phyloP scores from a whole-genome alignment of 2,113 vertebrate species.

The Struthio camelus region DNA sequence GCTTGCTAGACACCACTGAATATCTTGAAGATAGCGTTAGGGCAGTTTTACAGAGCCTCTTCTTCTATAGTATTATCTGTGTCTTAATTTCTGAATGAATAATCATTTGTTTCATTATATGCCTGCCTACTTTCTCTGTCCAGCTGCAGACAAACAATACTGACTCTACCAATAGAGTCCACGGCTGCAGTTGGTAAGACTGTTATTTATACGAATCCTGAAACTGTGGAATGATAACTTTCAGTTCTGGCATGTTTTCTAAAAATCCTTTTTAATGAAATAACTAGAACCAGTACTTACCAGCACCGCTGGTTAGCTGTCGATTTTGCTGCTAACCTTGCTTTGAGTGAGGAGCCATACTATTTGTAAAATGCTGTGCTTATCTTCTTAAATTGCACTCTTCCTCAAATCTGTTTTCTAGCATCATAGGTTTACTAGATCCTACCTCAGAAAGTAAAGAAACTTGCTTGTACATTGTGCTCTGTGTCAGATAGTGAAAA shows the following conservation, averaged over 20 bases:
- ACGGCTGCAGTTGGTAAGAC: neutral
- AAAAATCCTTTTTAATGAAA: neutral
- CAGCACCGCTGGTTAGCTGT: neutral
- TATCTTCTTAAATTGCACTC: neutral
- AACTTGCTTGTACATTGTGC: neutral
- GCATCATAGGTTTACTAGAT: neutral
- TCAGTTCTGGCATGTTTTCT: neutral
- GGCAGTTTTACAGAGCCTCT: neutral
- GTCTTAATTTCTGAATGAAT: neutral
- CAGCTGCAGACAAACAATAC: neutral
- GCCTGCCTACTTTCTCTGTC: neutral
- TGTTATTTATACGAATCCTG: neutral
- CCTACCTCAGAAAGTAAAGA: neutral
- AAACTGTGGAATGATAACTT: neutral
- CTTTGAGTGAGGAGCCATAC: neutral
- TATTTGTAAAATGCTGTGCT: neutral
- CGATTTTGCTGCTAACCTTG: neutral
- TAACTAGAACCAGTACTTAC: neutral
- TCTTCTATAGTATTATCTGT: neutral
- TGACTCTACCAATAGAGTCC: neutral
- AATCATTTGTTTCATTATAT: neutral
- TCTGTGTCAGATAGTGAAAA: neutral
- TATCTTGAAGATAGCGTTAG: neutral
- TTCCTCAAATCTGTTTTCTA: neutral
- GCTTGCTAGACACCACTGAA: accelerated